phyloP scores from a whole-genome alignment of 2,113 vertebrate species.

The Coptodon bakossiorum region DNA sequence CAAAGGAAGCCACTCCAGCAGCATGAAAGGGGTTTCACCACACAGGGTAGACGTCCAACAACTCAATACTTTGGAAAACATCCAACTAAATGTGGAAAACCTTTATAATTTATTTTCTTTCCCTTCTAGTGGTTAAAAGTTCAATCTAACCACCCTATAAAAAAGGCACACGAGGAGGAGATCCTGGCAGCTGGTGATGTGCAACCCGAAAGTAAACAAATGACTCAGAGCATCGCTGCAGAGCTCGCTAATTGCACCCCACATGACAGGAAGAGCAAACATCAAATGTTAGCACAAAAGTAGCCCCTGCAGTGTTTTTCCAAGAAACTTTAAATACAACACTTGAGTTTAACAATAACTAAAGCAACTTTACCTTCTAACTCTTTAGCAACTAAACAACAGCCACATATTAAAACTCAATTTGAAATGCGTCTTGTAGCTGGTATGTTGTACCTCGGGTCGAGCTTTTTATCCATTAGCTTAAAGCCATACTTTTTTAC shows the following conservation, averaged over 20 bases:
- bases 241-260: background rate
- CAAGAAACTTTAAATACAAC: background rate
- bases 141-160: background rate
- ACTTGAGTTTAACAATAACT: background rate
- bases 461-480: background rate
- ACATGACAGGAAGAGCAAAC: background rate
- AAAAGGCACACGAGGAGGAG: background rate
- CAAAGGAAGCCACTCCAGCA: background rate
- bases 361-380: background rate
- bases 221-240: background rate
- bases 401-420: background rate
- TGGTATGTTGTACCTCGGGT: background rate
- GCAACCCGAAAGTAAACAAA: background rate
- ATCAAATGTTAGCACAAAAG: background rate
- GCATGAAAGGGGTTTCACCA: background rate
- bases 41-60: background rate
- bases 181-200: background rate
- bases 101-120: too few relatives aligned
- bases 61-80: background rate
- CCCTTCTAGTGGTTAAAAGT: background rate
- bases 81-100: background rate
- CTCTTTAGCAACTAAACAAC: background rate
- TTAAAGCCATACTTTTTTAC: background rate
- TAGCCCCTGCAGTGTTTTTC: background rate
- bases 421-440: rapidly evolving